Conservation (phyloP, 2,797 vertebrate genomes). For the Ctenopoma multispine region DNA sequence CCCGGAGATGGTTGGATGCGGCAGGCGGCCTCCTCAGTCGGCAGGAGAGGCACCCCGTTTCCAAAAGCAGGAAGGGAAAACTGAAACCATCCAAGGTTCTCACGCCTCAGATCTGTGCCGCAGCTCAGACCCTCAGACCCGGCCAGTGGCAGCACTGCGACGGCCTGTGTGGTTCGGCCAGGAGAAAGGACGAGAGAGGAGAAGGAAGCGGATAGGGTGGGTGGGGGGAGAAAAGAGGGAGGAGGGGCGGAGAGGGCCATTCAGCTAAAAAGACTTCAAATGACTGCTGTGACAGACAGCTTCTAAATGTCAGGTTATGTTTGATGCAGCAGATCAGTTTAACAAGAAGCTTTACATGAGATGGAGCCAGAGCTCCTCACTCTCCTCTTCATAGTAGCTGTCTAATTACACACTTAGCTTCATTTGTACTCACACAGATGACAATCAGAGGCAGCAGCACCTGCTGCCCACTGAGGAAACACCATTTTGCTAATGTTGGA, state of each 20-base stretch:
- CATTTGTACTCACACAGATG: not conserved
- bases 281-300: not conserved
- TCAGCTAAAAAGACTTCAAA: constrained; percentile 15
- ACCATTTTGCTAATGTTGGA: not conserved
- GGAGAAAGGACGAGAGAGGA: not conserved
- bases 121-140: constrained; percentile 26
- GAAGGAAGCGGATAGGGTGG: not conserved
- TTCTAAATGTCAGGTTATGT: not conserved
- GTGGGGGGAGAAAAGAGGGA: not conserved
- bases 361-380: not conserved
- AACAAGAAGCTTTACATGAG: not conserved
- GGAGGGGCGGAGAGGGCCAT: not conserved
- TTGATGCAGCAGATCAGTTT: not conserved
- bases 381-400: not conserved
- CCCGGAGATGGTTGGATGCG: constrained; percentile 19
- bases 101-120: constrained; percentile 20
- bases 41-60: constrained; percentile 9
- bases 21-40: constrained; percentile 7
- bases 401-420: not conserved
- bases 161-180: constrained; percentile 29
- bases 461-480: not conserved
- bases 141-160: constrained; percentile 49
- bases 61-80: not conserved
- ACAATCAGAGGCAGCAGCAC: not conserved
- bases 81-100: not conserved